Percentiles rank a stretch among this genome's conserved stretches.
Evolutionary conservation across 92 coral and sea anemone species (phyloP).

Genomic region (Muricea muricata): DNA sequence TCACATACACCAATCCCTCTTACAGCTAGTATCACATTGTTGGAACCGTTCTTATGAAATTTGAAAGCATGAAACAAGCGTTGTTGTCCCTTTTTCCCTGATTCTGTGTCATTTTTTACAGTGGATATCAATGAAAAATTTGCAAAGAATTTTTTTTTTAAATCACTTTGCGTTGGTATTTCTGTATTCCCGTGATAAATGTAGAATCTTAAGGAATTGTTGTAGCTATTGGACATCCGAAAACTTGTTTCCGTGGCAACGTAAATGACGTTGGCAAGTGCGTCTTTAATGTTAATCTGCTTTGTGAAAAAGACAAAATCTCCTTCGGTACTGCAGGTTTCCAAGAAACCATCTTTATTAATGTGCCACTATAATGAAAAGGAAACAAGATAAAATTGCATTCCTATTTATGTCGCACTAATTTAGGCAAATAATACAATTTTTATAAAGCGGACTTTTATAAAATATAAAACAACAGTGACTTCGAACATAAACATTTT

Average conservation of each 20-base stretch:
- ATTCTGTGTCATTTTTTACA: neutral
- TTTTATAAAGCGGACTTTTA: neutral
- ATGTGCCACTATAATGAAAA: slow-evolving; percentile 13
- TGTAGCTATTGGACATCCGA: neutral
- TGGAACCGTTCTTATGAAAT: slow-evolving; percentile 7
- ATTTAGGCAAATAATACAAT: neutral
- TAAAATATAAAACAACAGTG: too few relatives aligned
- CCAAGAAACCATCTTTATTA: neutral
- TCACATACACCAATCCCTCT: slow-evolving; percentile 66
- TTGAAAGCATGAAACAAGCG: neutral
- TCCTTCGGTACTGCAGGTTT: neutral
- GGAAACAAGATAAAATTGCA: neutral
- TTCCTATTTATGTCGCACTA: neutral
- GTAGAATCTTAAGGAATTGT: neutral
- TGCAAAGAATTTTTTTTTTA: neutral
- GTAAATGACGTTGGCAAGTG: slow-evolving; percentile 8
- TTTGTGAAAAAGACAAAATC: slow-evolving; percentile 1
- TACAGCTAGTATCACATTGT: neutral
- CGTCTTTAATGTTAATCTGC: neutral
- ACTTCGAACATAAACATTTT: too few relatives aligned
- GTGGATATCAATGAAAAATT: slow-evolving; percentile 6
- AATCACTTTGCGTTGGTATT: neutral
- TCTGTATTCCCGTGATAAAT: neutral
- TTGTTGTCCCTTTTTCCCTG: neutral
- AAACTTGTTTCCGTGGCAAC: slow-evolving; percentile 11